Evolutionary conservation across 2,113 vertebrate genomes (phyloP), one percentile per base, ranked within the genome.

Genomic region (Rhinolophus sinicus): DNA sequence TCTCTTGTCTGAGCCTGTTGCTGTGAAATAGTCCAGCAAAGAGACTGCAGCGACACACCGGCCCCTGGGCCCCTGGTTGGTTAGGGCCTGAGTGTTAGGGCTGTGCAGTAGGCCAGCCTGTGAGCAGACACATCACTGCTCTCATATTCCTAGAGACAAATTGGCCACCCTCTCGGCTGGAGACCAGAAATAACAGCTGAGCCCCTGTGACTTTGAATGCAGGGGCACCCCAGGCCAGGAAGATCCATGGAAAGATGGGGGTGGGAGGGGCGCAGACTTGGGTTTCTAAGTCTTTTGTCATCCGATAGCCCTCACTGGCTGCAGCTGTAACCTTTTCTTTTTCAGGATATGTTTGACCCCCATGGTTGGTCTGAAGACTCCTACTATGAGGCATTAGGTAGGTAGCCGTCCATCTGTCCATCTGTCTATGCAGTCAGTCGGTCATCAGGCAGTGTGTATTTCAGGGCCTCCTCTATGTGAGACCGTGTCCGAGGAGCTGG

Each of bases 281-380:
- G 67, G 30, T 84, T 56, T 85, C 65, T 54, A 26, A 52, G 26
- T 52, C 30, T 8, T 12, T 13, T 52, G 56, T 62, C 40, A 50
- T 16, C 6, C 21, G 21, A 0, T 11, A 26, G 52, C 90, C 77
- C 60, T 96, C 33, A 8, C 40, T 80, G 94, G 82, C 91, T 85
- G 2, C 69, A 38, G 8, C 56, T 58, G 21, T 96, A 21, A 44
- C 38, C 64, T 54, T 16, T 90, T 62, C 69, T 82, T 88, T 95
- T 95, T 67, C 94, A 99, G 99, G 99, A 99, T 35, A 99, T 99
- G 99, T 99, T 99, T 96, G 99, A 99, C 97, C 99, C 99, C 76
- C 99, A 99, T 50, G 99, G 99, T 94, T 99, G 99, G 99, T 99
- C 99, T 90, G 99, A 99, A 78, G 99, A 99, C 96, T 99, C 99